Evolutionary conservation across 1,140 invertebrate genomes (phyloP).

Genomic region (Hesperophylax magnus): DNA sequence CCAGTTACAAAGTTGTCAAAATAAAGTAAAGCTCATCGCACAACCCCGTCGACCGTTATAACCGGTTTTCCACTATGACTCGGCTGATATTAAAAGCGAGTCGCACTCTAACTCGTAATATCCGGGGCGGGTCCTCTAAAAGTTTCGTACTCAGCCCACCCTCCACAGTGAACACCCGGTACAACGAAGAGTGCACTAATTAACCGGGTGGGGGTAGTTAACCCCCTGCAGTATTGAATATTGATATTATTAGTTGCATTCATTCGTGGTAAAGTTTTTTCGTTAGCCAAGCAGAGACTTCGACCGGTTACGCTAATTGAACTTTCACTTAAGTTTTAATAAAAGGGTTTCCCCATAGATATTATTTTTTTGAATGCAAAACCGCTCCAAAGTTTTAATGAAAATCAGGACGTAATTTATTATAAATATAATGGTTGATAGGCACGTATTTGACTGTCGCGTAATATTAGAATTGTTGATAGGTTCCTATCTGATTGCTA

Average conservation of each 20-base stretch:
- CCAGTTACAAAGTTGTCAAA: background rate
- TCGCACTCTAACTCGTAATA: constrained; percentile 35
- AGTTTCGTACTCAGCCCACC: background rate
- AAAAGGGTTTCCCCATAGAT: background rate
- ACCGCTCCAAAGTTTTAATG: no score
- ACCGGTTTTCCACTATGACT: constrained; percentile 15
- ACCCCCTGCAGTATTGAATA: constrained; percentile 13
- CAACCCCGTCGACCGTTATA: background rate
- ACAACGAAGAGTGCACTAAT: constrained; percentile 16
- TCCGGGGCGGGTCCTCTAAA: constrained; percentile 15
- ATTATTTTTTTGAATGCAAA: background rate
- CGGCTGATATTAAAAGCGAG: constrained; percentile 30
- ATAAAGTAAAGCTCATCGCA: background rate
- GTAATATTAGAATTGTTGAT: no score
- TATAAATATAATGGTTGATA: no score
- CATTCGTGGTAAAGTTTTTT: constrained; percentile 2
- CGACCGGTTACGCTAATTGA: background rate
- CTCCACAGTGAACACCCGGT: background rate
- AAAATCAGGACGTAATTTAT: no score
- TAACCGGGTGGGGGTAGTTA: background rate
- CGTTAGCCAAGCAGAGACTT: background rate
- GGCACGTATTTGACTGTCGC: no score
- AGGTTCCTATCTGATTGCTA: no score
- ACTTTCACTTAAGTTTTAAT: constrained; percentile 2
- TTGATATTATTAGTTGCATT: constrained; percentile 30